These are phyloP conservation scores for Zoanthus solanderi DNA, from an alignment of 92 coral and sea anemone genomes.

Conservation along the genomic window DNA sequence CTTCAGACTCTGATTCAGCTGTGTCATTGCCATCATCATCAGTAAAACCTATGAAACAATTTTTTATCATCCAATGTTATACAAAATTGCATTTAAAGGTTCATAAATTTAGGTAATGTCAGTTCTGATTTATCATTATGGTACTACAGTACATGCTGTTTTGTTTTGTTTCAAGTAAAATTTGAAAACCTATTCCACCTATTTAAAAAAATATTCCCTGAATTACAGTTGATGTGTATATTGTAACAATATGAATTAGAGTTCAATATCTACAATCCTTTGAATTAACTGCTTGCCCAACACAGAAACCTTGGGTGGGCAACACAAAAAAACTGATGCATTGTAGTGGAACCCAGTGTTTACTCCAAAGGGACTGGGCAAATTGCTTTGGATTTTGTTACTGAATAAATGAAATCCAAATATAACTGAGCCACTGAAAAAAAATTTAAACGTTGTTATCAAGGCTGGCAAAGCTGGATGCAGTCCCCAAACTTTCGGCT, in stretches of 20 bases:
- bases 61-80: slow-evolving; percentile 29
- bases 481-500: slow-evolving; percentile 11
- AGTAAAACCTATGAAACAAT: slow-evolving; percentile 22
- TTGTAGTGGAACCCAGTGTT: slow-evolving; percentile 23
- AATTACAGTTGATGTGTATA: slow-evolving; percentile 19
- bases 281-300: slow-evolving; percentile 14
- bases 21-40: slow-evolving; percentile 20
- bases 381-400: slow-evolving; percentile 13
- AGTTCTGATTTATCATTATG: not conserved
- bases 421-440: slow-evolving; percentile 21
- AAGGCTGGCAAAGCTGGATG: slow-evolving; percentile 12
- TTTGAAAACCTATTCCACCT: slow-evolving; percentile 3
- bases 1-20: slow-evolving; percentile 49
- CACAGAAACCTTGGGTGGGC: slow-evolving; percentile 29
- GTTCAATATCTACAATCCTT: slow-evolving; percentile 20
- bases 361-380: slow-evolving; percentile 10
- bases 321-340: slow-evolving; percentile 14
- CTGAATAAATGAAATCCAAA: slow-evolving; percentile 5
- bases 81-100: slow-evolving; percentile 40
- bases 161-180: slow-evolving; percentile 7
- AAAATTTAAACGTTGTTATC: not conserved
- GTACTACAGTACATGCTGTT: slow-evolving; percentile 1
- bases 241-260: slow-evolving; percentile 19
- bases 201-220: slow-evolving; percentile 18
- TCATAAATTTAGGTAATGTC: not conserved